Percentiles rank a stretch among this genome's conserved stretches.
phyloP scores from a whole-genome alignment of 2,797 vertebrate genomes.

The Gymnopithys bicolor region DNA sequence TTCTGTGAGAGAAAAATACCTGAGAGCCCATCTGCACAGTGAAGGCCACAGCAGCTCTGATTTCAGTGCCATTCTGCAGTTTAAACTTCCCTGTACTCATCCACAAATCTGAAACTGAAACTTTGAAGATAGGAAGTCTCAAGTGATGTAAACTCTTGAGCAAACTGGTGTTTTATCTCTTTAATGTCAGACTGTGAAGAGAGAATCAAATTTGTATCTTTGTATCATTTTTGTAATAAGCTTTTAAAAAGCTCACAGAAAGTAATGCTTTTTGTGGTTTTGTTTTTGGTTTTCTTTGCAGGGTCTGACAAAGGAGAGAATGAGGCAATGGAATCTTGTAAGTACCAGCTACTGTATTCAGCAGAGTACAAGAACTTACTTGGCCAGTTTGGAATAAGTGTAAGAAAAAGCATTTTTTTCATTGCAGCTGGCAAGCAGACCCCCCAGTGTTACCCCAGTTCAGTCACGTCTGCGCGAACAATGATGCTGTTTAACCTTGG shows the following conservation, averaged over 20 bases:
- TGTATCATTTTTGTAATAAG: not conserved
- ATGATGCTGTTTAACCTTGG: constrained; percentile 99
- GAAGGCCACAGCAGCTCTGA: not conserved
- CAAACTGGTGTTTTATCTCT: not conserved
- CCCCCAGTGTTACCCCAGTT: constrained; percentile 94
- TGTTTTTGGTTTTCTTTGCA: constrained; percentile 66
- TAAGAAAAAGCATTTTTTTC: not conserved
- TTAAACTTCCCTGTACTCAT: not conserved
- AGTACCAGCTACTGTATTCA: constrained; percentile 72
- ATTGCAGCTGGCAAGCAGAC: constrained; percentile 91
- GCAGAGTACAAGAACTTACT: not conserved
- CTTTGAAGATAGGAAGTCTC: not conserved
- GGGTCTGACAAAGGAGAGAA: constrained; percentile 94
- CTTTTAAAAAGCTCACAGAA: not conserved
- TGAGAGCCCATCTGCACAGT: not conserved
- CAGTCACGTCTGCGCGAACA: constrained; percentile 90
- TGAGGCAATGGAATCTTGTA: constrained; percentile 92
- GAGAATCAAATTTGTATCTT: not conserved
- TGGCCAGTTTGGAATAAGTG: not conserved
- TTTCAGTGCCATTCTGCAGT: not conserved
- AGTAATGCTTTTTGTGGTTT: not conserved
- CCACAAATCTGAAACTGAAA: not conserved
- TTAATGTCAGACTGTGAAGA: not conserved
- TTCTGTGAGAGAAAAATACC: not conserved
- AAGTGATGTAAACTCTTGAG: not conserved